Conservation (phyloP, 2,888 invertebrate genomes). For the Synergus japonicus region DNA sequence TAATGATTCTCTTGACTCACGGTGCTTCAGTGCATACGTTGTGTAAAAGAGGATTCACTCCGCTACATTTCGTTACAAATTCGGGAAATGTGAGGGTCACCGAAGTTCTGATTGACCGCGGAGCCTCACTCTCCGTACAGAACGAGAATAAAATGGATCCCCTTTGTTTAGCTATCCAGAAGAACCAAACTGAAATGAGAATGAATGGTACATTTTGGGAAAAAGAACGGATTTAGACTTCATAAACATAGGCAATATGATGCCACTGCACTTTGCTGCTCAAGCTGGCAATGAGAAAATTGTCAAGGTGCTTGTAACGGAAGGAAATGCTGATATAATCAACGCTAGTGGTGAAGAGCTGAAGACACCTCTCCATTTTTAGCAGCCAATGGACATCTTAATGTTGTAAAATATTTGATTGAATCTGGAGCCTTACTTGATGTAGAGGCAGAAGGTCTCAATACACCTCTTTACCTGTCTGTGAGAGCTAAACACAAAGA, state of each 20-base stretch:
- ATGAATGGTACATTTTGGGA: background rate
- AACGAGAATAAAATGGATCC: background rate
- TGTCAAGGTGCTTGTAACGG: background rate
- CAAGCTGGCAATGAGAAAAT: background rate
- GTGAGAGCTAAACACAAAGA: background rate
- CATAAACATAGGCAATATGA: background rate
- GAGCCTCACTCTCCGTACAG: background rate
- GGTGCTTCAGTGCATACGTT: background rate
- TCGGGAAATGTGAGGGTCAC: background rate
- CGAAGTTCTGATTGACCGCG: background rate
- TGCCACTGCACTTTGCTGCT: slow-evolving; percentile 11
- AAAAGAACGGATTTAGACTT: background rate
- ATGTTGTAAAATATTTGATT: slow-evolving; percentile 3
- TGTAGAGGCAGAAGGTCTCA: background rate
- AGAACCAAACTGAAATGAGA: background rate
- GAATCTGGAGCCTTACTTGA: background rate
- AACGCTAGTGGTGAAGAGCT: background rate
- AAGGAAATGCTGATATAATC: background rate
- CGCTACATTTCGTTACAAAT: background rate
- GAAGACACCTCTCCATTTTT: background rate
- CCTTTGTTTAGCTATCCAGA: background rate
- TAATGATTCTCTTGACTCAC: background rate
- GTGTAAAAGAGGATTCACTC: background rate
- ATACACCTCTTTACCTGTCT: background rate
- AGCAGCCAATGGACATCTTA: background rate